phyloP scores from a whole-genome alignment of 2,113 vertebrate genomes.

The Hippolais icterina region DNA sequence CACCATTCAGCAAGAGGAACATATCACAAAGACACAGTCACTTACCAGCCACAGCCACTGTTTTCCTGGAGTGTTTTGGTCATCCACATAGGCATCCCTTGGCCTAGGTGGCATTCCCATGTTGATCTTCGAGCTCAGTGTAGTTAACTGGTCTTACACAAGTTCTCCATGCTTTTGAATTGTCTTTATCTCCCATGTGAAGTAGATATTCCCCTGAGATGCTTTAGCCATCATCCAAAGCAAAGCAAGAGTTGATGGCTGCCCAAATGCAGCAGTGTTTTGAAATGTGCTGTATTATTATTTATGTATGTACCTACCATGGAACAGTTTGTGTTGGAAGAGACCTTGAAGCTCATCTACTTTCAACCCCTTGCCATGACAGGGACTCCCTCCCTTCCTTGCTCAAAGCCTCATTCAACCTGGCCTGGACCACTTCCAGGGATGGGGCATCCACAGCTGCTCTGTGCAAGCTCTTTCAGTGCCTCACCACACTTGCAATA shows the following conservation, averaged over 20 bases:
- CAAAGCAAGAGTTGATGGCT: neutral
- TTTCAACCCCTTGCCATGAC: neutral
- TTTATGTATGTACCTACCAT: neutral
- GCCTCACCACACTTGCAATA: neutral
- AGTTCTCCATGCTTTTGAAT: neutral
- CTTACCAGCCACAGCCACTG: neutral
- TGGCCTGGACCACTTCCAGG: neutral
- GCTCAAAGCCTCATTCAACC: neutral
- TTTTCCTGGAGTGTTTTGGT: neutral
- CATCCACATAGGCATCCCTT: accelerated
- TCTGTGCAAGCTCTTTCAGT: neutral
- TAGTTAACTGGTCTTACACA: neutral
- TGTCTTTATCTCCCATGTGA: neutral
- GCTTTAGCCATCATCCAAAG: neutral
- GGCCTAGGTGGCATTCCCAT: neutral
- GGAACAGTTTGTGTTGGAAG: neutral
- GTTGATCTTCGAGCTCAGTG: neutral
- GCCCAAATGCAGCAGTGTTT: neutral
- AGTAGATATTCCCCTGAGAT: neutral
- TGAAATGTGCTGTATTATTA: neutral
- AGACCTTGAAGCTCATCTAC: neutral
- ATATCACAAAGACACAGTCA: neutral
- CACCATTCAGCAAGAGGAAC: neutral
- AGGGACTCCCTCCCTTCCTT: neutral
- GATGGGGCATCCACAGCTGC: neutral